phyloP scores from a whole-genome alignment of 2,797 vertebrate species.

The Nasua narica region DNA sequence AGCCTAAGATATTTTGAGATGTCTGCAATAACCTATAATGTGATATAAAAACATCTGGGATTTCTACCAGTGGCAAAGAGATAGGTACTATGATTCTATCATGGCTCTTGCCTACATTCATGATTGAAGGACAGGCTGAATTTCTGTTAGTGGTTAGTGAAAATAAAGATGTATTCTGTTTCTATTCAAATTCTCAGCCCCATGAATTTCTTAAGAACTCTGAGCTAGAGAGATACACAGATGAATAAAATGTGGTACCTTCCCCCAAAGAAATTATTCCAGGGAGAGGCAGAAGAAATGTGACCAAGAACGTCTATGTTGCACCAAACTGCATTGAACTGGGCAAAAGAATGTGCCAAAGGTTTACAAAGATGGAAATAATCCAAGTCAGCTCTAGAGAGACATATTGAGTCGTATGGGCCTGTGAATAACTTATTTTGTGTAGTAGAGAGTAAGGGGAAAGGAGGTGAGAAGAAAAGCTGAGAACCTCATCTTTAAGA shows the following conservation, averaged over 20 bases:
- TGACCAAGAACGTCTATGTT: neutral
- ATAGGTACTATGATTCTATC: neutral
- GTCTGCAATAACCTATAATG: neutral
- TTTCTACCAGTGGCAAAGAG: neutral
- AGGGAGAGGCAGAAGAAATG: neutral
- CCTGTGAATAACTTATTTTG: neutral
- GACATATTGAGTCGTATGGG: neutral
- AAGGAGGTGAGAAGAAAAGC: neutral
- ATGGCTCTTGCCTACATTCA: neutral
- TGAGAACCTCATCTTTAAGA: neutral
- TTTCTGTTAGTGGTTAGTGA: neutral
- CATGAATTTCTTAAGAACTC: conserved; percentile 9
- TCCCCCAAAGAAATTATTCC: neutral
- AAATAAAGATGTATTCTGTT: conserved; percentile 30
- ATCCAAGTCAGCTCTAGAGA: neutral
- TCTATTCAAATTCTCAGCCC: neutral
- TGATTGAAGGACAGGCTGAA: neutral
- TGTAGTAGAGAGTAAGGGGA: accelerated
- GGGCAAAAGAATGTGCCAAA: neutral
- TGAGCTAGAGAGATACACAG: neutral
- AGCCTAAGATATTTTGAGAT: neutral
- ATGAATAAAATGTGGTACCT: neutral
- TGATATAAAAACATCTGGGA: neutral
- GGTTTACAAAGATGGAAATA: neutral
- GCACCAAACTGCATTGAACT: neutral